Evolutionary conservation across 2,113 vertebrate species (phyloP).

Genomic region (Astur gentilis): DNA sequence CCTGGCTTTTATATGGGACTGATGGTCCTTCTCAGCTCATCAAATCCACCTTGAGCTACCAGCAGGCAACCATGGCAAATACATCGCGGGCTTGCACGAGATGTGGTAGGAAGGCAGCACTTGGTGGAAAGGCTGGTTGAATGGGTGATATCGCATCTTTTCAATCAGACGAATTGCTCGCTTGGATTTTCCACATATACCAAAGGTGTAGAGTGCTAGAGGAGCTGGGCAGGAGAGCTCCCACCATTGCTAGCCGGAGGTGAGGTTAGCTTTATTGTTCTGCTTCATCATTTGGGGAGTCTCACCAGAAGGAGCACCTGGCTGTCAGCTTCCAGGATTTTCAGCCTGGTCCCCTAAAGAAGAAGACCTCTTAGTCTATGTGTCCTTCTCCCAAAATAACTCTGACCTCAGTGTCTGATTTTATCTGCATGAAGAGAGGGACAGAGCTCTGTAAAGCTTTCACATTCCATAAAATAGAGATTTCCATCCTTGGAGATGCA

Average conservation of each 20-base stretch:
- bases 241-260: not conserved
- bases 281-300: not conserved
- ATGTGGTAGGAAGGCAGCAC: not conserved
- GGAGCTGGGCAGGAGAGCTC: not conserved
- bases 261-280: not conserved
- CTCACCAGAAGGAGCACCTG: not conserved
- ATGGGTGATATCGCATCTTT: not conserved
- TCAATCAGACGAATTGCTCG: not conserved
- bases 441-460: not conserved
- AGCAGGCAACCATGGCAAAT: not conserved
- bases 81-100: not conserved
- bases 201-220: not conserved
- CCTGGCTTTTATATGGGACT: not conserved
- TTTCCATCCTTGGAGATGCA: not conserved
- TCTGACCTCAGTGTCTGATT: not conserved
- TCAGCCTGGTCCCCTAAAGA: not conserved
- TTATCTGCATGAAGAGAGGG: fast-evolving
- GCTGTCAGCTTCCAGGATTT: not conserved
- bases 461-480: not conserved
- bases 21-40: not conserved
- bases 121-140: not conserved
- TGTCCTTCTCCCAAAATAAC: not conserved
- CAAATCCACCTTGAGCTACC: not conserved
- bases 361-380: not conserved
- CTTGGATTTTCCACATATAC: not conserved